phyloP scores from a whole-genome alignment of 2,113 vertebrate genomes.

The Cichladusa arquata region DNA sequence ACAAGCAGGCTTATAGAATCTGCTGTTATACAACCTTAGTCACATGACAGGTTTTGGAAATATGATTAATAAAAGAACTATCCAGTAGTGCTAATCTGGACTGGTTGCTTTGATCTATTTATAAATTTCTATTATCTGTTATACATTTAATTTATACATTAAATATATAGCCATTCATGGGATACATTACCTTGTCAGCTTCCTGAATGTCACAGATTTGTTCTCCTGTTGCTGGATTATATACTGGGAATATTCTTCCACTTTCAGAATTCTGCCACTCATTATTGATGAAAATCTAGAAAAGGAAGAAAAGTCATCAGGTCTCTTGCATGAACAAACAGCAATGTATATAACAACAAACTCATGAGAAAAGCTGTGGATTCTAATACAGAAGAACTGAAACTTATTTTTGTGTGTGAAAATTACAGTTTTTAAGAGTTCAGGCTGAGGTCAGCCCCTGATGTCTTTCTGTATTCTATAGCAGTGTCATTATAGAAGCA shows the following conservation, averaged over 20 bases:
- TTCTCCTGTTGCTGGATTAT: slow-evolving; percentile 92
- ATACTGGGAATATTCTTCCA: slow-evolving; percentile 86
- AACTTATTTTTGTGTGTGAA: background rate
- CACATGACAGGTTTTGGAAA: background rate
- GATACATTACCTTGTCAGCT: slow-evolving; percentile 88
- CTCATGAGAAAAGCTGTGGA: background rate
- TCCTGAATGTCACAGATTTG: slow-evolving; percentile 97
- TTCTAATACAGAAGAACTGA: background rate
- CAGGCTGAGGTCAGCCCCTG: background rate
- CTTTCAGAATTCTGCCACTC: slow-evolving; percentile 97
- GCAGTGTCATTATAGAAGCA: background rate
- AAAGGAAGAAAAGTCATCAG: background rate
- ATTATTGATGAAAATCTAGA: slow-evolving; percentile 97
- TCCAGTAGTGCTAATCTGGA: background rate
- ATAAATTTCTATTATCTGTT: background rate
- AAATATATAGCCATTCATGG: background rate
- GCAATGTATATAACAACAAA: background rate
- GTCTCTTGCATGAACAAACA: background rate
- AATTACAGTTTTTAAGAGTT: background rate
- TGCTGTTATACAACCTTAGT: background rate
- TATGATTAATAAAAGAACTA: background rate
- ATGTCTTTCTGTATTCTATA: background rate
- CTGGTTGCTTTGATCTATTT: background rate
- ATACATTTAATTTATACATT: background rate
- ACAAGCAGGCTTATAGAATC: background rate